These are phyloP conservation scores for Capreolus pygargus DNA, from an alignment of 2,113 vertebrate species.

Conservation along the genomic window DNA sequence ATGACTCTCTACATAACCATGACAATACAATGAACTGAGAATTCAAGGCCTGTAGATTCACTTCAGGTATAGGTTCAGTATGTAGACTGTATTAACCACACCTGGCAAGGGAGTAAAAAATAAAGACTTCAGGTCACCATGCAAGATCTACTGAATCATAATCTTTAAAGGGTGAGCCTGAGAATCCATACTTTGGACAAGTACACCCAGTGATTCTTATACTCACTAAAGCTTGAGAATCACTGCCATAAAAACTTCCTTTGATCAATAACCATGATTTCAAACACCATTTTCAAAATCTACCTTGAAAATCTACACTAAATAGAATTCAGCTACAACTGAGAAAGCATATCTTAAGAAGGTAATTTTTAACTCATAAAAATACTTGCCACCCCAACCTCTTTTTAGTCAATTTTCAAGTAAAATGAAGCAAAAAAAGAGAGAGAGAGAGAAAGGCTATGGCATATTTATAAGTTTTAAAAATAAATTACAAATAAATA, in stretches of 20 bases:
- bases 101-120: not conserved
- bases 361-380: not conserved
- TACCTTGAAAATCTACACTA: not conserved
- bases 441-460: not conserved
- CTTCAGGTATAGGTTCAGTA: not conserved
- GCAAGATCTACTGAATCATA: not conserved
- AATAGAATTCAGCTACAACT: not conserved
- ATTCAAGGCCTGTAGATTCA: not conserved
- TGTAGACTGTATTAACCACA: not conserved
- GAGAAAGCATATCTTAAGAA: not conserved
- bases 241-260: not conserved
- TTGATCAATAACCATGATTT: slow-evolving; percentile 34
- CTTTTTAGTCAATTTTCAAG: slow-evolving; percentile 44
- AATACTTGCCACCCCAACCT: not conserved
- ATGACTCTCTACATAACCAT: not conserved
- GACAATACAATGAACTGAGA: not conserved
- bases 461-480: not conserved
- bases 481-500: not conserved
- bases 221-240: not conserved
- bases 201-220: not conserved
- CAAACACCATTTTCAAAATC: slow-evolving; percentile 38
- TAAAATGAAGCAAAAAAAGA: not conserved
- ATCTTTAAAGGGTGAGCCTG: not conserved
- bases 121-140: not conserved
- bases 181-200: not conserved